Percentiles rank a stretch among this genome's conserved stretches.
Conservation (phyloP, 2,888 invertebrate species). For the Tinea semifulvella region DNA sequence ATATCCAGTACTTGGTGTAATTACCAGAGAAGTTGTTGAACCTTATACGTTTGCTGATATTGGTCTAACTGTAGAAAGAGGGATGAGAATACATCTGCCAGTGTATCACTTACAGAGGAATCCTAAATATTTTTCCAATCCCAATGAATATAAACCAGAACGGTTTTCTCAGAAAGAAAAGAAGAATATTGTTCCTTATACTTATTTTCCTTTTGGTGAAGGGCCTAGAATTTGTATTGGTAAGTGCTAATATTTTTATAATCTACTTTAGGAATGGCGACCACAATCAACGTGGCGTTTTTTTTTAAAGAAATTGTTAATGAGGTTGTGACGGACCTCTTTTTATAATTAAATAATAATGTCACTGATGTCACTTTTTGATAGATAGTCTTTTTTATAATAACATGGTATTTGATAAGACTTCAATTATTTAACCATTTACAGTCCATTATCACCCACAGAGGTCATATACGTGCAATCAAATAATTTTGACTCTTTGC, state of each 20-base stretch:
- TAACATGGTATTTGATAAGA: too few relatives aligned
- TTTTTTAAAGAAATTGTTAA: background rate
- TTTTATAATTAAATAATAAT: background rate
- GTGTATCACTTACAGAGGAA: slow-evolving; percentile 13
- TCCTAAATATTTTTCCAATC: slow-evolving; percentile 16
- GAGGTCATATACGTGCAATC: too few relatives aligned
- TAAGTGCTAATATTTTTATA: slow-evolving; percentile 13
- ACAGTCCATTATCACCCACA: too few relatives aligned
- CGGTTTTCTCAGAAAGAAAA: slow-evolving; percentile 15
- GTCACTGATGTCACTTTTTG: too few relatives aligned
- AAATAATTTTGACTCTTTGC: too few relatives aligned
- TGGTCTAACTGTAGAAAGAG: slow-evolving; percentile 11
- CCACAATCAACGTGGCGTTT: background rate
- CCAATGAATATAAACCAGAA: slow-evolving; percentile 14
- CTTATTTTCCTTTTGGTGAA: slow-evolving; percentile 20
- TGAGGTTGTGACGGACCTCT: background rate
- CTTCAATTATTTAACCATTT: too few relatives aligned
- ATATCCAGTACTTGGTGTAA: slow-evolving; percentile 35
- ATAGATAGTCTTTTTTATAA: too few relatives aligned
- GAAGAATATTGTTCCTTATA: slow-evolving; percentile 15
- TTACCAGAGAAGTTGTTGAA: slow-evolving; percentile 11
- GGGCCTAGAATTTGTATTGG: slow-evolving; percentile 21
- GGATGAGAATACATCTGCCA: slow-evolving; percentile 15
- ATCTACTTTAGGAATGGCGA: background rate
- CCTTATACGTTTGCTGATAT: slow-evolving; percentile 13